A percentile compares a stretch with the other conserved stretches of the same genome.
Evolutionary conservation across 2,797 vertebrate genomes (phyloP).

Genomic region (Spondyliosoma cantharus): DNA sequence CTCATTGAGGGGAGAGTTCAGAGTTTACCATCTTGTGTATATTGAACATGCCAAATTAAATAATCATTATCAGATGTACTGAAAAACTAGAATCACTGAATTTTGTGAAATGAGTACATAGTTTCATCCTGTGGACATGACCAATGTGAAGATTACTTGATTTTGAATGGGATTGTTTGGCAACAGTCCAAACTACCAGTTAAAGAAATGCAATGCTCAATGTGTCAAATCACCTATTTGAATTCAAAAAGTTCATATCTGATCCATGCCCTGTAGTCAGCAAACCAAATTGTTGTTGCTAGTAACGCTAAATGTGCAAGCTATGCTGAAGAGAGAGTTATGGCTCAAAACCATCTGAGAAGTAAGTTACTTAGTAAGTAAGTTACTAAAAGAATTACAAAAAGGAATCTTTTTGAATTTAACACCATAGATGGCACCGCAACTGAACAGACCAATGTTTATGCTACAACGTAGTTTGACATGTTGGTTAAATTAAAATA

Average conservation of each 20-base stretch:
- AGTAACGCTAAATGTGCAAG: not conserved
- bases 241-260: not conserved
- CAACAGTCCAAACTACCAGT: not conserved
- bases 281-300: no score
- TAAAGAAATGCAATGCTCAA: not conserved
- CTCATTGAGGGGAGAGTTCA: not conserved
- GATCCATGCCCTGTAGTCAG: not conserved
- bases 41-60: not conserved
- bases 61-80: not conserved
- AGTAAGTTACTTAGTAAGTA: no score
- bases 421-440: not conserved
- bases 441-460: not conserved
- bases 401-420: not conserved
- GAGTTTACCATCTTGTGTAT: not conserved
- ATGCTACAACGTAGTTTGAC: no score
- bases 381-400: no score
- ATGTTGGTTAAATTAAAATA: not conserved
- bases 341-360: not conserved
- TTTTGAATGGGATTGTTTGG: not conserved
- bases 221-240: not conserved
- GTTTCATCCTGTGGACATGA: not conserved
- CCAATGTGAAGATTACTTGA: not conserved
- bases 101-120: conserved; percentile 36
- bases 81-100: conserved; percentile 1
- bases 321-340: not conserved